These are phyloP conservation scores for Buteo buteo DNA, from an alignment of 2,113 vertebrate genomes.

Conservation along the genomic window DNA sequence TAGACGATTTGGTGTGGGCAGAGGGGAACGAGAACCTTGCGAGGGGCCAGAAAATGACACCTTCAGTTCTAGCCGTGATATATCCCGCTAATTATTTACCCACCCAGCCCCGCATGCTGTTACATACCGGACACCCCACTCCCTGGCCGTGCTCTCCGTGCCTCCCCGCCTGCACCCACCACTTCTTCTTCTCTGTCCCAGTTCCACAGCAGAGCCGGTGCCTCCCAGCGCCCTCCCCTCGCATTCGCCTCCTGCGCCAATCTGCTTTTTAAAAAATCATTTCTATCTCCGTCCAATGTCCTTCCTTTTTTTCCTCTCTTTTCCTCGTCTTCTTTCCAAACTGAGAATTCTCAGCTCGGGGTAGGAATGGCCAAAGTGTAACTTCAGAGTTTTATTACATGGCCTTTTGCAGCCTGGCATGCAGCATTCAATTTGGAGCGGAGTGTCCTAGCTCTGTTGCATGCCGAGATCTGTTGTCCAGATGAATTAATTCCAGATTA, in stretches of 20 bases:
- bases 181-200: rapidly evolving
- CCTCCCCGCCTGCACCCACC: not conserved
- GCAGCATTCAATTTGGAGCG: not conserved
- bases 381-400: not conserved
- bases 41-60: not conserved
- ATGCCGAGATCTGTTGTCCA: constrained; percentile 35
- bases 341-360: not conserved
- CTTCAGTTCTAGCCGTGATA: rapidly evolving
- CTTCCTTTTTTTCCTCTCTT: not conserved
- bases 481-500: constrained; percentile 64
- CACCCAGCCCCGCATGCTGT: no score
- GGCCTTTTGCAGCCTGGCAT: constrained; percentile 6
- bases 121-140: not conserved
- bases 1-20: not conserved
- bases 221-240: not conserved
- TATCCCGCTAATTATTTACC: rapidly evolving
- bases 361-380: not conserved
- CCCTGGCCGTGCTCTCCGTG: rapidly evolving
- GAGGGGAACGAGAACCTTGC: not conserved
- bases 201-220: not conserved
- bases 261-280: rapidly evolving
- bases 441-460: not conserved
- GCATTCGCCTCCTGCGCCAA: not conserved
- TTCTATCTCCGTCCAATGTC: not conserved
- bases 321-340: not conserved